Evolutionary conservation across 2,797 vertebrate species (phyloP).

Genomic region (Nannoperca australis): DNA sequence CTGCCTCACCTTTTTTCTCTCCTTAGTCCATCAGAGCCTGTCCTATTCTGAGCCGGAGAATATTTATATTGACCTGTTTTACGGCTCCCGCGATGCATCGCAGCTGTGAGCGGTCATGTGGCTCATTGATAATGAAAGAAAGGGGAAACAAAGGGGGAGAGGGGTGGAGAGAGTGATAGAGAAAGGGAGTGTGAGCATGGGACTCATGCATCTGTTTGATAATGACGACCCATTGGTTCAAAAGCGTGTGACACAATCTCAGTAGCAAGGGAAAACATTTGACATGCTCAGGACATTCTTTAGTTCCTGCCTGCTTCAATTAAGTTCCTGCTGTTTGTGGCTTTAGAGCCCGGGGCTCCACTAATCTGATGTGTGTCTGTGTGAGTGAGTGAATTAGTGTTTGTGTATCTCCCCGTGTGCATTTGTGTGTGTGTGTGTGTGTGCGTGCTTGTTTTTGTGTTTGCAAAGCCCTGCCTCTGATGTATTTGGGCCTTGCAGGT

Average conservation of each 20-base stretch:
- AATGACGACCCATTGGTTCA: conserved; percentile 79
- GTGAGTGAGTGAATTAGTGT: conserved; percentile 43
- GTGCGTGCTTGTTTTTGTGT: conserved; percentile 23
- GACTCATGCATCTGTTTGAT: conserved; percentile 73
- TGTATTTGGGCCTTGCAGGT: conserved; percentile 52
- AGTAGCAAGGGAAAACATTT: conserved; percentile 60
- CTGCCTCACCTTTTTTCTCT: conserved; percentile 10
- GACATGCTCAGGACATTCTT: conserved; percentile 71
- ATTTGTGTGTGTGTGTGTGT: conserved; percentile 1
- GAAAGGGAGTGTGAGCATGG: conserved; percentile 14
- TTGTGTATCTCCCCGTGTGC: conserved; percentile 34
- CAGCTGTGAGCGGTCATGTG: conserved; percentile 73
- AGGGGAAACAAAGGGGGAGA: conserved; percentile 28
- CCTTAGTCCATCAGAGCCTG: conserved; percentile 40
- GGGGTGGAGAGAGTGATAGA: conserved; percentile 7
- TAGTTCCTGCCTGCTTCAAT: conserved; percentile 82
- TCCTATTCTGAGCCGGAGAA: conserved; percentile 50
- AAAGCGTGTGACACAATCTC: conserved; percentile 65
- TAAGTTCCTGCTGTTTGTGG: conserved; percentile 84
- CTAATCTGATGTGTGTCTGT: conserved; percentile 69
- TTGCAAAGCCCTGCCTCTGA: conserved; percentile 59
- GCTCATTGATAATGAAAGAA: conserved; percentile 75
- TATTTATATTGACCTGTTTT: conserved; percentile 69
- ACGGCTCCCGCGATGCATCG: conserved; percentile 65
- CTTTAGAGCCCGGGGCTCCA: conserved; percentile 73